These are phyloP conservation scores for Oreotragus oreotragus DNA, from an alignment of 2,113 vertebrate genomes.

Conservation along the genomic window DNA sequence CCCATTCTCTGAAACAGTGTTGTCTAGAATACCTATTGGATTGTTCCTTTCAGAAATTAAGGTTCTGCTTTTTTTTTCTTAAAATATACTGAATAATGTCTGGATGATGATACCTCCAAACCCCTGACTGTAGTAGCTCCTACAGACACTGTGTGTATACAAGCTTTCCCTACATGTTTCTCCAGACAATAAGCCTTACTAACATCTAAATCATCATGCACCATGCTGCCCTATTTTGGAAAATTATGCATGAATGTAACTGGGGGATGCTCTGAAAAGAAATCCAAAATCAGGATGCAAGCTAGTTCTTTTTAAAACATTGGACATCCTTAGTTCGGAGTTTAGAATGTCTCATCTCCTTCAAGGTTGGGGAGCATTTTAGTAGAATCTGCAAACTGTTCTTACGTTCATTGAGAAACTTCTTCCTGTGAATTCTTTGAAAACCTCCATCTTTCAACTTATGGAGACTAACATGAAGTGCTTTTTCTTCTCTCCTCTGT, in stretches of 20 bases:
- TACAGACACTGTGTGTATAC: not conserved
- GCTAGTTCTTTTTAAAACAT: not conserved
- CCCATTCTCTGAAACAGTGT: not conserved
- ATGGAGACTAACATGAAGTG: not conserved
- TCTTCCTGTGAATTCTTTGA: not conserved
- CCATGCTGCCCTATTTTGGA: not conserved
- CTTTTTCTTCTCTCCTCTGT: not conserved
- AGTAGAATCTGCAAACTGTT: constrained; percentile 9
- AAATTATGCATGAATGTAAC: not conserved
- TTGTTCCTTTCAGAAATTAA: not conserved
- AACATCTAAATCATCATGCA: not conserved
- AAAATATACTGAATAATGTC: not conserved
- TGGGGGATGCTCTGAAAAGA: not conserved
- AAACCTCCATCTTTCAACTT: not conserved
- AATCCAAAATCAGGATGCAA: not conserved
- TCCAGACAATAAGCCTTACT: not conserved
- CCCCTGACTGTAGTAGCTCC: not conserved
- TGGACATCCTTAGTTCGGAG: not conserved
- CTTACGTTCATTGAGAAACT: not conserved
- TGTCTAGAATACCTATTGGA: not conserved
- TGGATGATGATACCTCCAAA: not conserved
- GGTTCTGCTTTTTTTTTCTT: not conserved
- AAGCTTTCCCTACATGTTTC: not conserved
- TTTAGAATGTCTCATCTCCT: not conserved
- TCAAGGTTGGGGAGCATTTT: not conserved